Evolutionary conservation across 53 echinoderm and acorn worm species (phyloP), one percentile per base, ranked within the genome.

Genomic region (Patiria pectinifera): DNA sequence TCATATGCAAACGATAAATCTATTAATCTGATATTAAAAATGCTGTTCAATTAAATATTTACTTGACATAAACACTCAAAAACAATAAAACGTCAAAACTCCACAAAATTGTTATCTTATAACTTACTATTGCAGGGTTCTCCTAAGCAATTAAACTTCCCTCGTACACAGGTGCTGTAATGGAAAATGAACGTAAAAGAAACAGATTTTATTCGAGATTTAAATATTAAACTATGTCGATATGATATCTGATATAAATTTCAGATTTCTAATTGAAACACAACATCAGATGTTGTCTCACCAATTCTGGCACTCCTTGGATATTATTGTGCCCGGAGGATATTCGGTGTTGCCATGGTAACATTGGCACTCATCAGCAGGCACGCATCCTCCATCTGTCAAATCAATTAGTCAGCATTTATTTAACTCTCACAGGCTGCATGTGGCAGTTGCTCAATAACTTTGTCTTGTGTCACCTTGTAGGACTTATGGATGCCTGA

Each of bases 281-380:
- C 22, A 44, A 46, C 22, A 48, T 35, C 35, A 35, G 35, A 21
- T 49, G 69, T 25, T 47, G 14, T 78, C 89, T 89, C 87, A 97
- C 97, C 97, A 97, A 69, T 97, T 97, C 90, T 96, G 97, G 70
- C 97, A 97, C 63, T 96, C 87, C 78, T 81, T 89, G 35, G 80
- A 60, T 46, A 94, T 80, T 35, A 94, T 71, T 59, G 92, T 94
- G 3, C 97, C 93, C 10, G 97, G 93, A 12, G 97, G 92, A 85
- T 96, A 93, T 76, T 94, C 94, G 2, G 87, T 78, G 6, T 94
- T 93, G 16, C 92, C 93, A 22, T 83, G 53, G 80, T 94, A 89
- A 77, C 97, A 97, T 45, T 96, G 95, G 19, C 97, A 97, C 70
- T 94, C 93, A 48, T 93, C 92, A 16, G 91, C 90, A 4, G 85